phyloP scores from a whole-genome alignment of 2,797 vertebrate genomes.

The Adelosebastes latens region DNA sequence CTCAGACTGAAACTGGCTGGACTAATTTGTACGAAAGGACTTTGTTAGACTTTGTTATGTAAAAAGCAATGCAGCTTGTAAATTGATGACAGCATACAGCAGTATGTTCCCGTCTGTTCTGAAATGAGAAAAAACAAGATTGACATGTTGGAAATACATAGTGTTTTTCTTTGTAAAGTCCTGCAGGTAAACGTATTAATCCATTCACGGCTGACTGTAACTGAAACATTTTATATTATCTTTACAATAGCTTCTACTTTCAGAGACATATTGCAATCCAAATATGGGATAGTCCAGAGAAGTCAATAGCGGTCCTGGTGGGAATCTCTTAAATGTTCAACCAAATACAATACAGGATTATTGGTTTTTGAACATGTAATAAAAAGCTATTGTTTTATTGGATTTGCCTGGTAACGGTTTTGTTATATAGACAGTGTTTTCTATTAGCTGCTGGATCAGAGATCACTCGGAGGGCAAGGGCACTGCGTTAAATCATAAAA shows the following conservation, averaged over 20 bases:
- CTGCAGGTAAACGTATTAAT: constrained; percentile 53
- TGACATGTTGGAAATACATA: constrained; percentile 29
- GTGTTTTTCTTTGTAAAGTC: constrained; percentile 29
- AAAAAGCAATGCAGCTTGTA: constrained; percentile 53
- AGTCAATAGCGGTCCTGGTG: constrained; percentile 69
- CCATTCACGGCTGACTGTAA: constrained; percentile 33
- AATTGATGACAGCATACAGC: constrained; percentile 21
- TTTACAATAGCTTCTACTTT: constrained; percentile 50
- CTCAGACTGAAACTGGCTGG: constrained; percentile 34
- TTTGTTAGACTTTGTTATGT: constrained; percentile 47
- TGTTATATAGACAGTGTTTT: constrained; percentile 77
- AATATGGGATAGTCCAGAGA: constrained; percentile 66
- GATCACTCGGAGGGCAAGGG: constrained; percentile 72
- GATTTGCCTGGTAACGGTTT: constrained; percentile 78
- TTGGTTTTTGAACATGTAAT: constrained; percentile 82
- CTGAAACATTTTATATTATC: constrained; percentile 63
- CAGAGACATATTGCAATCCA: constrained; percentile 69
- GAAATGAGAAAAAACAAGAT: constrained; percentile 46
- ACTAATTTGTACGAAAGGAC: constrained; percentile 51
- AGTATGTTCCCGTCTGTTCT: background rate
- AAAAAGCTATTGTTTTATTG: constrained; percentile 83
- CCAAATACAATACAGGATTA: constrained; percentile 76
- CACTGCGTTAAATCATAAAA: constrained; percentile 78
- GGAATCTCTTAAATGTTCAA: constrained; percentile 76
- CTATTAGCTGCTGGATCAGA: constrained; percentile 79